Base-by-base conservation (phyloP, 53 echinoderm and acorn worm genomes). In the Paracentrotus lividus region DNA sequence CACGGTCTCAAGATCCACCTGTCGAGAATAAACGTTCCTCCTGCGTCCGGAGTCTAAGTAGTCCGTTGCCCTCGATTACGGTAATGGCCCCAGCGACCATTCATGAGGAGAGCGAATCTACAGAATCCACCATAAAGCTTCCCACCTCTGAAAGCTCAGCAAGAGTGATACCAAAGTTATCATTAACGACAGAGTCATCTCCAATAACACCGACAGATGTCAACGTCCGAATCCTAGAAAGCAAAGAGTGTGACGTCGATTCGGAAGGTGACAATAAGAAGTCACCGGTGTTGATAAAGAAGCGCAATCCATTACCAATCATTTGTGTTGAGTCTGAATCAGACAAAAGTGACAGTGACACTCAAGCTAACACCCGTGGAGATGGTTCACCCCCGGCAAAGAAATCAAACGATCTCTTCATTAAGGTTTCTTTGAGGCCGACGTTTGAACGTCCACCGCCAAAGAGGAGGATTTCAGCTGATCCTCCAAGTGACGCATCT, bases 1-100 rank as follows among this genome's bases (percentile, higher is more conserved):
- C 81, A 77, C 43, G 42, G 26, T 20, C 26, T 47, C 49, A 26
- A 27, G 49, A 47, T 26, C 14, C 24, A 47, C 33, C 81, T 26
- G 47, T n/a, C 0, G 81, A 81, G 44, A 81, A 47, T 45, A 81
- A 81, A 81, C 81, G 47, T 26, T 47, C 45, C 47, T 2, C 36
- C 27, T 16, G 6, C 21, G 24, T 10, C 42, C 60, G 56, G 40
- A 90, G 90, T 72, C 59, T 64, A 18, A 40, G 60, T 8, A 43
- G 44, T 21, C 89, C 90, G 4, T 53, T 90, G 72, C 90, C 92
- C 0, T 92, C 92, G 15, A 58, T 92, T 27, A 77, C 92, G 58
- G 92, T 92, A 44, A 92, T 92, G 92, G 92, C 92, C 42, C 92
- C 92, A 42, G 92, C 92, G 42, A 92, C 92, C 92, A 92, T 92